phyloP scores from a whole-genome alignment of 2,113 vertebrate genomes.

The Marmota monax region DNA sequence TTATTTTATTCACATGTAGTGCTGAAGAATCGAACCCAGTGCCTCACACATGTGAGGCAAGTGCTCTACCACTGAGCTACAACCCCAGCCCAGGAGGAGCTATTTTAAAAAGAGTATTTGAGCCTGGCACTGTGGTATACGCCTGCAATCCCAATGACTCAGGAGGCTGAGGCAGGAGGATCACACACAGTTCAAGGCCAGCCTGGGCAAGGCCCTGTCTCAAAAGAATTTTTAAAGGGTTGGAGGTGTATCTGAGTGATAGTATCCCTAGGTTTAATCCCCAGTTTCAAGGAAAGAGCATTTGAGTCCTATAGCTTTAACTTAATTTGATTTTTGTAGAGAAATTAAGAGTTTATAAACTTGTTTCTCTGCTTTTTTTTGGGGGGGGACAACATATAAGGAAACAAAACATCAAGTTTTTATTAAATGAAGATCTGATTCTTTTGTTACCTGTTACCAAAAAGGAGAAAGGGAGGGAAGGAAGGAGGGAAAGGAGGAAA shows the following conservation, averaged over 20 bases:
- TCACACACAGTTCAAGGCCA: neutral
- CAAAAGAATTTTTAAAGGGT: neutral
- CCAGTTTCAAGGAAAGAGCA: neutral
- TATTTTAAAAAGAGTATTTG: neutral
- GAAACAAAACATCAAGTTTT: neutral
- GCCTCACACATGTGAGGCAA: no score
- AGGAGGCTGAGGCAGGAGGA: neutral
- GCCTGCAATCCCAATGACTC: neutral
- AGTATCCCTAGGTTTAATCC: neutral
- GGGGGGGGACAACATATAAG: neutral
- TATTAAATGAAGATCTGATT: neutral
- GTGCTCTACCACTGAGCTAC: no score
- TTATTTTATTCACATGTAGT: no score
- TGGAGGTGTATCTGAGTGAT: neutral
- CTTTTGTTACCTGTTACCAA: neutral
- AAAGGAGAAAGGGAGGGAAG: neutral
- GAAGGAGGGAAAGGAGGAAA: neutral
- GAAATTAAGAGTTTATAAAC: conserved; percentile 18
- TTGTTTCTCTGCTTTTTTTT: neutral
- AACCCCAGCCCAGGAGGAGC: no score
- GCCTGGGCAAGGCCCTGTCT: neutral
- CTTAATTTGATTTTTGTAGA: neutral
- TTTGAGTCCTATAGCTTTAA: neutral
- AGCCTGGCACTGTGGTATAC: neutral
- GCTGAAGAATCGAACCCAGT: no score